Percentiles rank a stretch among this genome's conserved stretches.
Conservation (phyloP, 2,797 vertebrate species). For the Eutrigla gurnardus region DNA sequence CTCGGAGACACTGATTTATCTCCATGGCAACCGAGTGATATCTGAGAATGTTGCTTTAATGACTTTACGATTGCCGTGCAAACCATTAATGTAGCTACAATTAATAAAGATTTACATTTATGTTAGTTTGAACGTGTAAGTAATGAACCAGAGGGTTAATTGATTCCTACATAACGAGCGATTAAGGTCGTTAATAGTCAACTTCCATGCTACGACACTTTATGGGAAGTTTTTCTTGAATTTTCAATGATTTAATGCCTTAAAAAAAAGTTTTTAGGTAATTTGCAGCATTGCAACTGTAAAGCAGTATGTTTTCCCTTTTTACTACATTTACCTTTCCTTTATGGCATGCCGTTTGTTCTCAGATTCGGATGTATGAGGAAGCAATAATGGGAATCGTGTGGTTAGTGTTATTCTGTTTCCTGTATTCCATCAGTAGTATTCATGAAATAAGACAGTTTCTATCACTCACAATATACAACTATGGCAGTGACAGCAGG, state of each 20-base stretch:
- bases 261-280: no score
- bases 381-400: constrained; percentile 63
- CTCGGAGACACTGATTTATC: constrained; percentile 58
- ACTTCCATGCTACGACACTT: neutral
- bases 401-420: constrained; percentile 78
- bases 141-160: constrained; percentile 30
- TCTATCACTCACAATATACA: constrained; percentile 79
- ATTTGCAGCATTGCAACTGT: constrained; percentile 5
- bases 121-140: constrained; percentile 28
- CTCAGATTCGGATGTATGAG: neutral
- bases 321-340: neutral
- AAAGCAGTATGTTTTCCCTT: neutral
- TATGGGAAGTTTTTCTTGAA: constrained; percentile 2
- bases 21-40: constrained; percentile 16
- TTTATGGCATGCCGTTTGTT: neutral
- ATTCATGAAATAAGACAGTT: constrained; percentile 78
- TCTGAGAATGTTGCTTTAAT: constrained; percentile 26
- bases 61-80: constrained; percentile 21
- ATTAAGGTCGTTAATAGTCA: constrained; percentile 37
- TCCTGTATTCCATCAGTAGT: constrained; percentile 83
- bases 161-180: constrained; percentile 38
- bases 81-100: constrained; percentile 9
- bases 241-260: neutral
- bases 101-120: constrained; percentile 37
- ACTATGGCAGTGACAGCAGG: constrained; percentile 75